Evolutionary conservation across 2,797 vertebrate genomes (phyloP).

Genomic region (Podargus strigoides): DNA sequence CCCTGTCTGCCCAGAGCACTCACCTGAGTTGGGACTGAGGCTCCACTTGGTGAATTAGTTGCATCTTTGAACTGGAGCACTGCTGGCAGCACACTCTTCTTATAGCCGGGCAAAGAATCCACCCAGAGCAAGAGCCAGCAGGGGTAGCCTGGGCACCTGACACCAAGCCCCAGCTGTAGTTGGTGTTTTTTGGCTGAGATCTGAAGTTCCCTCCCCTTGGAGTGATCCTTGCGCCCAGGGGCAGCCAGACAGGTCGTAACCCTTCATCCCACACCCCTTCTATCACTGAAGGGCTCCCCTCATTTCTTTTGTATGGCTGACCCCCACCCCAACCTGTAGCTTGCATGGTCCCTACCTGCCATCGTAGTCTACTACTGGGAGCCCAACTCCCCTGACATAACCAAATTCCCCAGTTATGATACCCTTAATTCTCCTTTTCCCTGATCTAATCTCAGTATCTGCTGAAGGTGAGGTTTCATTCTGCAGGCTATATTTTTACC

Average conservation of each 20-base stretch:
- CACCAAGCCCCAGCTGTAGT: not conserved
- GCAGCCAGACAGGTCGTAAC: not conserved
- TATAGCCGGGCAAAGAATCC: not conserved
- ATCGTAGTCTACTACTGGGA: not conserved
- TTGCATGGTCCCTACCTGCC: fast-evolving
- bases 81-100: not conserved
- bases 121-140: not conserved
- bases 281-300: not conserved
- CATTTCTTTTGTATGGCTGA: not conserved
- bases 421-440: not conserved
- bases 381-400: not conserved
- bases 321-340: not conserved
- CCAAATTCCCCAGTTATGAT: not conserved
- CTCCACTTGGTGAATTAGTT: not conserved
- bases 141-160: not conserved
- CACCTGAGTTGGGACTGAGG: not conserved
- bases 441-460: not conserved
- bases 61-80: not conserved
- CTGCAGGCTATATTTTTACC: not conserved
- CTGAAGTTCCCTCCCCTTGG: not conserved
- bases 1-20: not conserved
- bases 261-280: not conserved
- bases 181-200: not conserved
- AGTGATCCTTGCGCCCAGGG: not conserved
- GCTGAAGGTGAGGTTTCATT: not conserved